These are phyloP conservation scores for Pedetes capensis DNA, from an alignment of 2,113 vertebrate species.

Conservation along the genomic window DNA sequence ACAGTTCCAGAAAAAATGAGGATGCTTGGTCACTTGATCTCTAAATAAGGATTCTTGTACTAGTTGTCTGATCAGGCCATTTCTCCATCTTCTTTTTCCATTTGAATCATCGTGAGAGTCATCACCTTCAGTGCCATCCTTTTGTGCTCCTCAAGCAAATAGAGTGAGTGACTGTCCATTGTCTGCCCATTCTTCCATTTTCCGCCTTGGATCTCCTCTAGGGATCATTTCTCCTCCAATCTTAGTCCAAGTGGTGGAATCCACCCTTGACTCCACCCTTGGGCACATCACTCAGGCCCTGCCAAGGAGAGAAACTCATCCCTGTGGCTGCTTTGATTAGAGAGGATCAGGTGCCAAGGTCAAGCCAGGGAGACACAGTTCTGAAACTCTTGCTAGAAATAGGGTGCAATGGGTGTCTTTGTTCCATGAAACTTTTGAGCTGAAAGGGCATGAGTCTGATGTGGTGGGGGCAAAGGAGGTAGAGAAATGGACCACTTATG, in stretches of 20 bases:
- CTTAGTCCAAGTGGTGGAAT: not conserved
- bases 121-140: not conserved
- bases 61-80: fast-evolving
- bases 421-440: no score
- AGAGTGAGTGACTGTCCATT: fast-evolving
- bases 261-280: not conserved
- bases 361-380: not conserved
- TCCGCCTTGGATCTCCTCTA: not conserved
- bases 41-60: not conserved
- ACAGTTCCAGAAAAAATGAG: not conserved
- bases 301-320: not conserved
- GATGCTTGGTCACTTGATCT: not conserved
- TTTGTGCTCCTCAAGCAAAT: not conserved
- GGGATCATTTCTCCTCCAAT: fast-evolving
- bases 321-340: not conserved
- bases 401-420: not conserved
- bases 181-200: not conserved
- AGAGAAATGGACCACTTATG: not conserved
- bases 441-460: not conserved
- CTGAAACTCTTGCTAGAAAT: not conserved
- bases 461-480: fast-evolving
- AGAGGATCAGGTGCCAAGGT: not conserved
- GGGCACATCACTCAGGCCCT: not conserved
- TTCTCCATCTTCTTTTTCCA: not conserved
- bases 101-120: no score